These are phyloP conservation scores for Onychostruthus taczanowskii DNA, from an alignment of 2,113 vertebrate genomes.

Conservation along the genomic window DNA sequence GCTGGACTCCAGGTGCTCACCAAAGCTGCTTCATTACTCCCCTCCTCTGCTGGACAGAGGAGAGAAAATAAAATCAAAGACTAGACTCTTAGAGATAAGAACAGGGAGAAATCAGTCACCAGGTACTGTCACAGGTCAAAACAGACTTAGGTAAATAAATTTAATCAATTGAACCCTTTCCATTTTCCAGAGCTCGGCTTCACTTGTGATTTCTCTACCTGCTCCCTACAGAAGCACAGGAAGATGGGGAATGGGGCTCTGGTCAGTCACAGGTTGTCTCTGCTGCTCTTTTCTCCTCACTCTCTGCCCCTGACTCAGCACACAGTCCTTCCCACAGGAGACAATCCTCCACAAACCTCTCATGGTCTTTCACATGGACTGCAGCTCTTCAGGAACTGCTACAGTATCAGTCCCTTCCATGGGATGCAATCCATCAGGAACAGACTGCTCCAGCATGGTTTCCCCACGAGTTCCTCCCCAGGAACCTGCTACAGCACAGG, in stretches of 20 bases:
- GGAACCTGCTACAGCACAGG: neutral
- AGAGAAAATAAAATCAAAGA: neutral
- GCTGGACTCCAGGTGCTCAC: neutral
- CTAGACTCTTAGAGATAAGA: neutral
- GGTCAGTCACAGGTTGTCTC: neutral
- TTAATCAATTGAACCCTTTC: neutral
- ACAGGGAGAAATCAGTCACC: neutral
- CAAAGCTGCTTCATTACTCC: neutral
- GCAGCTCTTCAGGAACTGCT: neutral
- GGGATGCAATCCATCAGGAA: neutral
- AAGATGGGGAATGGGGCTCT: accelerated
- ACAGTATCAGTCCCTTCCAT: neutral
- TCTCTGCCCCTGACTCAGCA: neutral
- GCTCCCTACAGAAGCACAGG: neutral
- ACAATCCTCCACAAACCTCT: neutral
- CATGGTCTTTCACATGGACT: neutral
- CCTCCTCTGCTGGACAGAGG: neutral
- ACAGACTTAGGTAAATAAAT: neutral
- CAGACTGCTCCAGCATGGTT: neutral
- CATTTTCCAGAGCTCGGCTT: neutral
- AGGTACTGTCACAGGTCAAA: neutral
- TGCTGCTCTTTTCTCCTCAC: neutral
- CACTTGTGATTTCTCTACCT: neutral
- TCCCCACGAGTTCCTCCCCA: accelerated
- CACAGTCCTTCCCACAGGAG: neutral